Conservation (phyloP, 2,797 vertebrate species). For the Trachurus trachurus region DNA sequence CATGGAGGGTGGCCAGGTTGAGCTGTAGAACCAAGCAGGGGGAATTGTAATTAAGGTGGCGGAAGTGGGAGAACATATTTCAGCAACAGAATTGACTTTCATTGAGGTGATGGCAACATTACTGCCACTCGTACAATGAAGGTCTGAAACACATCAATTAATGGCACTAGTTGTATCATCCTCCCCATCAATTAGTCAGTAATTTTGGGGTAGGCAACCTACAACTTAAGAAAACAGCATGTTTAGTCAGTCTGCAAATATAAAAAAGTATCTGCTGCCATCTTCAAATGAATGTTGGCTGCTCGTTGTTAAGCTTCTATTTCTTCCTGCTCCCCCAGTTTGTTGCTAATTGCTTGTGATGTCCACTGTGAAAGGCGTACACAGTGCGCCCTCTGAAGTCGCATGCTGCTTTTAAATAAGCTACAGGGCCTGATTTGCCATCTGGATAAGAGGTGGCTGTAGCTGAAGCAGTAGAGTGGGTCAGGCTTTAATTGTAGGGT, state of each 20-base stretch:
- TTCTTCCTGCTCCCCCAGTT: background rate
- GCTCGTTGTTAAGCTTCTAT: background rate
- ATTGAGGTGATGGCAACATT: background rate
- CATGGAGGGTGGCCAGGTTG: background rate
- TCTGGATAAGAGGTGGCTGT: conserved; percentile 1
- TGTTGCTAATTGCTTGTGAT: background rate
- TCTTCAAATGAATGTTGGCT: background rate
- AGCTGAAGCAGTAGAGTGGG: conserved; percentile 1
- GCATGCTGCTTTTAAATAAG: conserved; percentile 12
- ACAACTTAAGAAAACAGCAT: background rate
- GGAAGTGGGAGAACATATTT: background rate
- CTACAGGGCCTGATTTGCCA: conserved; percentile 10
- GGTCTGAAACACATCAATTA: background rate
- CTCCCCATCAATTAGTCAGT: background rate
- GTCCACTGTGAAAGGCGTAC: background rate
- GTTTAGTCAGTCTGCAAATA: background rate
- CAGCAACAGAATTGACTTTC: no score
- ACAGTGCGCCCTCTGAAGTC: background rate
- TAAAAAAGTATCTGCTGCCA: background rate
- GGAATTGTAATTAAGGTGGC: background rate
- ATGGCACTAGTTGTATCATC: background rate
- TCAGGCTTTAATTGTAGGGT: conserved; percentile 3
- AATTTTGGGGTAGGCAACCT: no score
- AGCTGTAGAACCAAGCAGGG: background rate
- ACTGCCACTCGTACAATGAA: background rate